Evolutionary conservation across 1,140 invertebrate species (phyloP), one percentile per base, ranked within the genome.

Genomic region (Calephelis nemesis): DNA sequence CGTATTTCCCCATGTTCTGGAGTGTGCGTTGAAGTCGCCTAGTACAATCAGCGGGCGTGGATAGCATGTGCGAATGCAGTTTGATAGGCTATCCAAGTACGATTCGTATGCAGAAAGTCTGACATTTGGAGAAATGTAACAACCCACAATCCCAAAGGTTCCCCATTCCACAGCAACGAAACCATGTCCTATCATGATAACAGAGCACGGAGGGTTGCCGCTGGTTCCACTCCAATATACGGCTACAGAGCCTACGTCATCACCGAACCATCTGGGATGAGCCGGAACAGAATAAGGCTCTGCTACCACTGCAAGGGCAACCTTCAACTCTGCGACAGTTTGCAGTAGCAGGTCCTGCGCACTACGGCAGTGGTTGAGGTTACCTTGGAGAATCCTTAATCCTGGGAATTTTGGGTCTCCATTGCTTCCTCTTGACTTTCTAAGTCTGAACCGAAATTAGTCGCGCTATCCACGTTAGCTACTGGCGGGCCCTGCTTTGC

Each of bases 21-120:
- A 62, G 9, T 68, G 72, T 19, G 76, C 74, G 40, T 76, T 78
- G 19, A 76, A 73, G 42, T 76, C 72, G 1, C 74, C 75, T 2
- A 77, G 50, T 2, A 77, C 69, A 8, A 77, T 12, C 1, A 70
- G 4, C 7, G 73, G 72, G 9, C 73, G 54, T 0, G 72, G 63
- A 1, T 47, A 49, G 30, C 64, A 70, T 11, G 62, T 9, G 42
- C 69, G 67, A 12, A 73, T 15, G 19, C 63, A 66, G 30, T 15
- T 12, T 0, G 12, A 58, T 9, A 77, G 42, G 8, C 13, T n/a
- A 47, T 69, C 70, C n/a, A 74, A 45, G n/a, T 69, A 69, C 15
- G 12, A 12, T 58, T 74, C 67, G 39, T 69, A 68, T 1, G 47
- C 67, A 7, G 67, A 30, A 10, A 63, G 48, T 7, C 49, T 30